Conservation (phyloP, 2,113 vertebrate genomes). For the Hippopotamus amphibius region DNA sequence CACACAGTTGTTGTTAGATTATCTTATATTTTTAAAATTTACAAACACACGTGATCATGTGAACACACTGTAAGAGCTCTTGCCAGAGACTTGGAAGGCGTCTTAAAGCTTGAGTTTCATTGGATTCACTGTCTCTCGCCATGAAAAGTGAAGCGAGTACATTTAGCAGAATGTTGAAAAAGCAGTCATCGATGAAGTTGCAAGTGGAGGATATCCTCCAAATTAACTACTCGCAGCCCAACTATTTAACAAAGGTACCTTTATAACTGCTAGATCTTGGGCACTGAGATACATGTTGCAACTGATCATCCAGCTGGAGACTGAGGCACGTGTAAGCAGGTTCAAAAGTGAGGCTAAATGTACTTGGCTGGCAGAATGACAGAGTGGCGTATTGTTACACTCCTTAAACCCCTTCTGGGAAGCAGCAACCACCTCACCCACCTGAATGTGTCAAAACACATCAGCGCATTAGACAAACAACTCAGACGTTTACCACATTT, state of each 20-base stretch:
- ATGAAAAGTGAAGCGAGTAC: not conserved
- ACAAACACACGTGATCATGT: not conserved
- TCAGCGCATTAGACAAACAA: conserved; percentile 66
- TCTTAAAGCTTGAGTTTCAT: not conserved
- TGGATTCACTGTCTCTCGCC: not conserved
- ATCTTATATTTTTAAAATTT: not conserved
- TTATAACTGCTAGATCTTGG: not conserved
- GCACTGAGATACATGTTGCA: not conserved
- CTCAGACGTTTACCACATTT: conserved; percentile 59
- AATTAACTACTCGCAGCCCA: not conserved
- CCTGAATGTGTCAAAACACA: conserved; percentile 76
- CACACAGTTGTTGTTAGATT: not conserved
- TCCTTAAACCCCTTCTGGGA: conserved; percentile 63
- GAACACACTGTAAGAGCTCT: not conserved
- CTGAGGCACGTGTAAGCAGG: not conserved
- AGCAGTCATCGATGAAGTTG: not conserved
- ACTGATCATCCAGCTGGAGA: not conserved
- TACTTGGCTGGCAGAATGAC: not conserved
- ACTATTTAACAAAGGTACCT: not conserved
- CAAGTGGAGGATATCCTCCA: not conserved
- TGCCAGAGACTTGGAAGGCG: not conserved
- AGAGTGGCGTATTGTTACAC: conserved; percentile 13
- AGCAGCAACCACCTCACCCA: conserved; percentile 50
- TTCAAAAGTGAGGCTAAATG: conserved; percentile 17
- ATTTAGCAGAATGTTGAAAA: not conserved